These are phyloP conservation scores for Leptinotarsa undecemlineata DNA, from an alignment of 1,140 invertebrate genomes.

Conservation along the genomic window DNA sequence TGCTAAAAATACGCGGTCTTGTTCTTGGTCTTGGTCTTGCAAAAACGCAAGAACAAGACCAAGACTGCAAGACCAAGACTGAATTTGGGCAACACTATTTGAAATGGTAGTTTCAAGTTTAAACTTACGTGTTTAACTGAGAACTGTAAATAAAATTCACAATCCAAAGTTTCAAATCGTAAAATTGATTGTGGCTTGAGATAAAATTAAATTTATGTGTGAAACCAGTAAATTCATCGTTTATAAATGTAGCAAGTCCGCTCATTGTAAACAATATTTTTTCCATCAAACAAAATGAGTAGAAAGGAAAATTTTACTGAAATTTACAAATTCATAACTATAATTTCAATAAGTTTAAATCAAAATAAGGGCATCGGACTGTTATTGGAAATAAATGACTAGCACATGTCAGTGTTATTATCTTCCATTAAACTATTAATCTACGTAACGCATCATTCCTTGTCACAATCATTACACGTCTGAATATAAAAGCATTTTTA, in stretches of 20 bases:
- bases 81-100: too few relatives aligned
- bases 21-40: too few relatives aligned
- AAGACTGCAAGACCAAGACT: too few relatives aligned
- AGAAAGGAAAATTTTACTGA: not conserved
- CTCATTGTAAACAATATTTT: too few relatives aligned
- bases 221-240: not conserved
- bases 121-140: too few relatives aligned
- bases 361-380: not conserved
- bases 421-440: conserved; percentile 22
- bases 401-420: conserved; percentile 23
- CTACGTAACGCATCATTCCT: conserved; percentile 18
- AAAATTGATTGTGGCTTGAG: too few relatives aligned
- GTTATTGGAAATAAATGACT: not conserved
- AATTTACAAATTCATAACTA: not conserved
- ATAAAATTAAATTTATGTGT: not conserved
- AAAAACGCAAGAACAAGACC: too few relatives aligned
- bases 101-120: too few relatives aligned
- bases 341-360: not conserved
- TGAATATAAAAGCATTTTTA: conserved; percentile 20
- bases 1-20: too few relatives aligned
- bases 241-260: not conserved
- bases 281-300: too few relatives aligned
- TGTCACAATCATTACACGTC: conserved; percentile 25
- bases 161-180: too few relatives aligned
- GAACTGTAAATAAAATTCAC: too few relatives aligned